Evolutionary conservation across 2,113 vertebrate genomes (phyloP).

Genomic region (Astur gentilis): DNA sequence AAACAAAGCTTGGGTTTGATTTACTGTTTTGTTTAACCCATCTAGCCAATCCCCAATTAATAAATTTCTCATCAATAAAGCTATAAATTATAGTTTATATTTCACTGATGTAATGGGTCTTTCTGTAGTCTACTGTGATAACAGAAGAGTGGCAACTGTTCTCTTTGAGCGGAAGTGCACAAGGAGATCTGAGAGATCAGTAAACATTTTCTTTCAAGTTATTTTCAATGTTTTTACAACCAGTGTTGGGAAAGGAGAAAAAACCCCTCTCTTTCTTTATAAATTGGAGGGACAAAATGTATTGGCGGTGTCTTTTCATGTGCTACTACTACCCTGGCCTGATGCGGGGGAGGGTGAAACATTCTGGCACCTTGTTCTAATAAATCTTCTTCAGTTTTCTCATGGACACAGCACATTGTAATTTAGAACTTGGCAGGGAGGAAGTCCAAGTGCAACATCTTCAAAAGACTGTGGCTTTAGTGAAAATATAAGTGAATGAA

Average conservation of each 20-base stretch:
- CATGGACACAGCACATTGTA: background rate
- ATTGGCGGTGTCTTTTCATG: background rate
- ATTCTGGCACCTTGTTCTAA: conserved; percentile 54
- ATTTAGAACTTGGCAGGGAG: conserved; percentile 46
- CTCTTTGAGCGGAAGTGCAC: background rate
- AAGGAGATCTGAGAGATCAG: background rate
- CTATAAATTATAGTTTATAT: background rate
- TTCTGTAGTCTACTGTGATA: background rate
- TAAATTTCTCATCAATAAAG: background rate
- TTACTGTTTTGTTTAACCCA: background rate
- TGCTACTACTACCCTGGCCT: background rate
- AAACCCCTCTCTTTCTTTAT: background rate
- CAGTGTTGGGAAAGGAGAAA: background rate
- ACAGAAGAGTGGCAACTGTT: background rate
- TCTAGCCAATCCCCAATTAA: background rate
- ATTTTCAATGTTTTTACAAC: background rate
- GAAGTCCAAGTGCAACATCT: conserved; percentile 44
- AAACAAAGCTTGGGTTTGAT: background rate
- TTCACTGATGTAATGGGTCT: background rate
- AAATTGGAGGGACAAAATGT: background rate
- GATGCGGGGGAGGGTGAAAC: background rate
- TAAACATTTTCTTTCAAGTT: background rate
- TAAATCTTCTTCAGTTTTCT: conserved; percentile 38
- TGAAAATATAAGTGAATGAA: conserved; percentile 34
- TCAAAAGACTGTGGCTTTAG: conserved; percentile 44